These are phyloP conservation scores for Drosophila flavopinicola DNA, from an alignment of 2,888 invertebrate genomes.

Conservation along the genomic window DNA sequence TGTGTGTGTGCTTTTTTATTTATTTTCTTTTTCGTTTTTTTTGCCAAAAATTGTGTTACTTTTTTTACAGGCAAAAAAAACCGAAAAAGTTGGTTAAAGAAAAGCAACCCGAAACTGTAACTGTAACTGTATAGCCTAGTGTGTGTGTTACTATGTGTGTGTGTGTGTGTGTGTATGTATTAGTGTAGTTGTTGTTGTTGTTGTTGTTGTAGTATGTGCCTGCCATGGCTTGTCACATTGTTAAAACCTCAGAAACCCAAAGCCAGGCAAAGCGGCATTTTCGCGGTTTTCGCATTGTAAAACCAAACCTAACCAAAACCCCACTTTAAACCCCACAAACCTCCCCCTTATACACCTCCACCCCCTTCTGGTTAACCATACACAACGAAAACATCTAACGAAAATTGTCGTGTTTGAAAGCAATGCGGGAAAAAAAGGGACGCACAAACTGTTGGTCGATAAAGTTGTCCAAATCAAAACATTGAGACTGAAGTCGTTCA, in stretches of 20 bases:
- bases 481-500: constrained; percentile 56
- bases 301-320: too few species aligned
- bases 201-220: constrained; percentile 12
- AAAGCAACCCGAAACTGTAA: constrained; percentile 14
- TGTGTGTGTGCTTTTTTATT: constrained; percentile 44
- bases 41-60: constrained; percentile 61
- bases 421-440: constrained; percentile 31
- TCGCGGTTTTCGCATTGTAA: constrained; percentile 39
- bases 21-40: constrained; percentile 62
- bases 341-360: too few species aligned
- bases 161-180: constrained; percentile 17
- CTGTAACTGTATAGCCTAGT: constrained; percentile 21
- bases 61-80: constrained; percentile 44
- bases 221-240: constrained; percentile 56
- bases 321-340: background rate
- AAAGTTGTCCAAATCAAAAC: constrained; percentile 75
- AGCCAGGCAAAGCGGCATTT: constrained; percentile 40
- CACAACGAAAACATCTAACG: constrained; percentile 38
- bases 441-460: constrained; percentile 68
- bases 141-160: constrained; percentile 13
- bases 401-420: constrained; percentile 43
- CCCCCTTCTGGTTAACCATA: background rate
- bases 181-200: background rate
- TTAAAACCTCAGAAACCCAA: constrained; percentile 45
- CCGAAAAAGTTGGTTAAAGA: constrained; percentile 36